These are phyloP conservation scores for Drosophila miranda DNA, from an alignment of 1,140 invertebrate species.

Conservation along the genomic window DNA sequence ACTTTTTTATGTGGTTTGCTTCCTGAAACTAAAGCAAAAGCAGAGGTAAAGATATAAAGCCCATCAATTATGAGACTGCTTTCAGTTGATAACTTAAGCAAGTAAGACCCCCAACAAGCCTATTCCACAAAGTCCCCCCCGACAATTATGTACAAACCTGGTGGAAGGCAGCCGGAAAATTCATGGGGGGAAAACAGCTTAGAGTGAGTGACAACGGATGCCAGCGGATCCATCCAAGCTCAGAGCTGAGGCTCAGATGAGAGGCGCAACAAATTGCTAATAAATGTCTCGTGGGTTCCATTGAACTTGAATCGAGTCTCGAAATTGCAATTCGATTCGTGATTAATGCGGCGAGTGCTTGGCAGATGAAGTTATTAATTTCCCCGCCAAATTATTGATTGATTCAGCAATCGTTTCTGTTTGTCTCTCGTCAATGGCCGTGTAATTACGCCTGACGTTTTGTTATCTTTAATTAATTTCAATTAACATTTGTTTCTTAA, in stretches of 20 bases:
- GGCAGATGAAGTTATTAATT: conserved; percentile 55
- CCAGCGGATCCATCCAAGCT: not conserved
- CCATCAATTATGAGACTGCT: conserved; percentile 53
- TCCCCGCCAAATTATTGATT: conserved; percentile 28
- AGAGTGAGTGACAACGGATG: conserved; percentile 1
- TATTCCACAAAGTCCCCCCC: conserved; percentile 10
- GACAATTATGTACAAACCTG: not conserved
- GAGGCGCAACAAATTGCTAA: conserved; percentile 30
- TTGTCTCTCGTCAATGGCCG: conserved; percentile 36
- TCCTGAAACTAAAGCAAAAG: not conserved
- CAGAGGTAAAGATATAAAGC: conserved; percentile 20
- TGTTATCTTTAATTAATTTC: conserved; percentile 34
- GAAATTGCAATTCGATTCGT: conserved; percentile 42
- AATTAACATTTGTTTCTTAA: conserved; percentile 28
- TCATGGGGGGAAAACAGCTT: not conserved
- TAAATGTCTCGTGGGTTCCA: conserved; percentile 43
- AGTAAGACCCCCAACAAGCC: conserved; percentile 26
- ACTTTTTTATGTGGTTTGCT: conserved; percentile 30
- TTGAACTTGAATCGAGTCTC: conserved; percentile 55
- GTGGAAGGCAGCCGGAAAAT: not conserved
- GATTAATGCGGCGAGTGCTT: conserved; percentile 43
- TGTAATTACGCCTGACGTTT: conserved; percentile 53
- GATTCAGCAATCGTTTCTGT: conserved; percentile 27
- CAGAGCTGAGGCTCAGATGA: conserved; percentile 7
- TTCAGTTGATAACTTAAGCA: conserved; percentile 34